Percentiles rank a stretch among this genome's conserved stretches.
Evolutionary conservation across 2,113 vertebrate genomes (phyloP).

Genomic region (Rissa tridactyla): DNA sequence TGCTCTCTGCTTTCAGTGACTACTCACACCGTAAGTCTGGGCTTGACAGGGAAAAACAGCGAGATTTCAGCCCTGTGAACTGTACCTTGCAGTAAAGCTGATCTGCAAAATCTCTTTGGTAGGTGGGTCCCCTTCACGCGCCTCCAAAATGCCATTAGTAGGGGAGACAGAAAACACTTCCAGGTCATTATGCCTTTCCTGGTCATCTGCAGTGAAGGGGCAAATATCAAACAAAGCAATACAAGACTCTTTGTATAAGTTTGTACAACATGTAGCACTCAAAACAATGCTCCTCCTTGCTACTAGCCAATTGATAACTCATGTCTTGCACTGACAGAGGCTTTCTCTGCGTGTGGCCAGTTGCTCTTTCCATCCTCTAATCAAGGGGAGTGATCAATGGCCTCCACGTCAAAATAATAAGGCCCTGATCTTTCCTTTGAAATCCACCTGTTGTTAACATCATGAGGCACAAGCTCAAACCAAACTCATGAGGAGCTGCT

Average conservation of each 20-base stretch:
- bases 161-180: constrained; percentile 79
- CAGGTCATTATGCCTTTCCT: background rate
- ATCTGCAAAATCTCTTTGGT: constrained; percentile 75
- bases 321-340: background rate
- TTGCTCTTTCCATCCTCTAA: background rate
- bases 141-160: constrained; percentile 74
- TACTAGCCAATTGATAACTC: background rate
- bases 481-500: background rate
- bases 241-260: background rate
- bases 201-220: constrained; percentile 33
- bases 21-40: rapidly evolving
- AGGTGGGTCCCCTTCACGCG: constrained; percentile 1
- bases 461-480: background rate
- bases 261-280: background rate
- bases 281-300: background rate
- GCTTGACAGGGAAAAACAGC: background rate
- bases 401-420: background rate
- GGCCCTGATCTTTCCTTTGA: background rate
- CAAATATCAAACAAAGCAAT: background rate
- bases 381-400: background rate
- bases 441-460: background rate
- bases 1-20: background rate
- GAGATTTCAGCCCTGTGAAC: background rate
- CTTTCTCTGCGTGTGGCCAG: background rate
- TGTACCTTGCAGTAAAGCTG: constrained; percentile 86